These are phyloP conservation scores for Ganaspis brasiliensis DNA, from an alignment of 2,888 invertebrate species.

Conservation along the genomic window DNA sequence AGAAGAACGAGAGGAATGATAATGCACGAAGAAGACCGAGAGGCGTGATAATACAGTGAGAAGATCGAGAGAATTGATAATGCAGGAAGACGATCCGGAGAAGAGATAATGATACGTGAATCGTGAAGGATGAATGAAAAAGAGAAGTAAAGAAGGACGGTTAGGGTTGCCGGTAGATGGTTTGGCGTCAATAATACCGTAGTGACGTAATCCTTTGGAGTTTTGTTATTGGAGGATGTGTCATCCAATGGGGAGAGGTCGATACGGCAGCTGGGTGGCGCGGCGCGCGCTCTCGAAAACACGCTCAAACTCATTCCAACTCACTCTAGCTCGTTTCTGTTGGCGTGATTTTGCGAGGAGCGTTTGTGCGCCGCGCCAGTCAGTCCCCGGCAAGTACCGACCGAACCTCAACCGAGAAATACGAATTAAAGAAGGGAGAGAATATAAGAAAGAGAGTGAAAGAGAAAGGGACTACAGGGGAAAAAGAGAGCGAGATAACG, in stretches of 20 bases:
- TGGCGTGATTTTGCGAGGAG: constrained; percentile 27
- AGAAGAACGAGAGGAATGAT: too few relatives aligned
- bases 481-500: constrained; percentile 63
- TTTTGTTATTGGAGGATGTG: constrained; percentile 78
- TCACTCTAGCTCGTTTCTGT: constrained; percentile 8
- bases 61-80: not conserved
- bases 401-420: constrained; percentile 53
- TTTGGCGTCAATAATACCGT: constrained; percentile 74
- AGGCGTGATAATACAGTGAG: not conserved
- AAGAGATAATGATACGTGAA: constrained; percentile 14
- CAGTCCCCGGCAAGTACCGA: constrained; percentile 56
- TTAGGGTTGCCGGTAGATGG: constrained; percentile 56
- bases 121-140: constrained; percentile 45
- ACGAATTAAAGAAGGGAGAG: constrained; percentile 44
- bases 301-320: not conserved
- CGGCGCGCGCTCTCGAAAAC: constrained; percentile 60
- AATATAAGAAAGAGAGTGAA: constrained; percentile 46
- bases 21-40: too few relatives aligned
- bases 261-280: constrained; percentile 72
- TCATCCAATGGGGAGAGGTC: constrained; percentile 76
- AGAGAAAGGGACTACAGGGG: constrained; percentile 53
- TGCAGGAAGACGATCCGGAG: not conserved
- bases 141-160: constrained; percentile 43
- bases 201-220: constrained; percentile 77
- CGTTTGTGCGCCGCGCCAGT: constrained; percentile 53